phyloP scores from a whole-genome alignment of 2,888 invertebrate genomes.

The Sphecodes monilicornis region DNA sequence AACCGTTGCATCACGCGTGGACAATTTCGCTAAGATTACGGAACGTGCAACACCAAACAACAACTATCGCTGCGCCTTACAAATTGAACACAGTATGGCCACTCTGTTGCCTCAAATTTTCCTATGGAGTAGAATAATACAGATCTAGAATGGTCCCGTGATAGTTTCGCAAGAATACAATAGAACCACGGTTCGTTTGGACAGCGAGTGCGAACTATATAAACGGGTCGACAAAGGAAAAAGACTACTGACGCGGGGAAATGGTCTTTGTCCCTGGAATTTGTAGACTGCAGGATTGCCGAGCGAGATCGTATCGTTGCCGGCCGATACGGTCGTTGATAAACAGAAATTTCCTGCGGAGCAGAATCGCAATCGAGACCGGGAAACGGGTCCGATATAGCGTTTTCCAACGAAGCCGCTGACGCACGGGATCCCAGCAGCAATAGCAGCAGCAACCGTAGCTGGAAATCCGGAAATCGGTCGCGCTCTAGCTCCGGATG shows the following conservation, averaged over 20 bases:
- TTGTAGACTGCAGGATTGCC: not conserved
- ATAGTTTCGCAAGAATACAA: not conserved
- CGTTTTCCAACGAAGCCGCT: not conserved
- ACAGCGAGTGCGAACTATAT: no score
- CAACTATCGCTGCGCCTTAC: no score
- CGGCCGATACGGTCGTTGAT: not conserved
- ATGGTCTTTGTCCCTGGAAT: not conserved
- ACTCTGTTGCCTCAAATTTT: not conserved
- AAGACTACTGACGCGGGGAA: not conserved
- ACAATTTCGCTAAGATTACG: no score
- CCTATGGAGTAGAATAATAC: no score
- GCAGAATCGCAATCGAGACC: not conserved
- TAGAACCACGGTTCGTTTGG: not conserved
- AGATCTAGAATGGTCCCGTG: not conserved
- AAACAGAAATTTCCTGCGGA: slow-evolving; percentile 9
- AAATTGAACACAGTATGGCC: not conserved
- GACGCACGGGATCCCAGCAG: not conserved
- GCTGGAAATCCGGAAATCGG: not conserved
- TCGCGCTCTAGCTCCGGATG: not conserved
- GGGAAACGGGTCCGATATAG: not conserved
- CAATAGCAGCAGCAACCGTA: not conserved
- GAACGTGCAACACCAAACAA: no score
- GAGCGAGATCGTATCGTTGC: not conserved
- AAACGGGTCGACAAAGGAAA: not conserved
- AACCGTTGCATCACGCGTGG: no score